Evolutionary conservation across 64 coral and sea anemone species (phyloP), one percentile per base, ranked within the genome.

Genomic region (Actinia equina): DNA sequence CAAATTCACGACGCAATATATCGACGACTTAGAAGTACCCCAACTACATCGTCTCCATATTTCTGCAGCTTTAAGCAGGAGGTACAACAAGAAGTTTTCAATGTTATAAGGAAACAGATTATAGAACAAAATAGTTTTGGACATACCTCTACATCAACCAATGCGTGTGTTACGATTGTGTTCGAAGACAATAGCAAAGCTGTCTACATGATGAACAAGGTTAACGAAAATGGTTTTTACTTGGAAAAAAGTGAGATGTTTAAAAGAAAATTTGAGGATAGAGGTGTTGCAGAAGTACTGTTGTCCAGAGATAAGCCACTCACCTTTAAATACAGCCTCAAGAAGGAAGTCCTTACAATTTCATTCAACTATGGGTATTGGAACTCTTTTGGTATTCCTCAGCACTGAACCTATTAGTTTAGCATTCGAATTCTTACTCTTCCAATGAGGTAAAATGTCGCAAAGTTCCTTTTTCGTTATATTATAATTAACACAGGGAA

Each of bases 11-110:
- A 79, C 0, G 27, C 76, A 44, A 44, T 79, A 17, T 43, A 2
- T 79, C 27, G 76, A 79, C 44, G 43, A 65, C 62, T 79, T 43
- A 79, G 76, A 19, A 43, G 76, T 79, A 43, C 76, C 17, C 76
- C 6, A 44, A 79, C 76, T 79, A 43, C 76, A 4, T 79, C 76
- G 0, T 79, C 76, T 41, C 37, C 76, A 43, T 79, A 79, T 79
- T 79, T 79, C 37, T 79, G 76, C 43, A 1, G 17, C 3, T 79
- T 79, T 44, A 43, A 41, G 43, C 76, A 79, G 30, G 76, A 79
- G 76, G 41, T 79, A 79, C 76, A 41, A 16, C 76, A 79, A 45
- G 76, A 79, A 45, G 76, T 79, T 17, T 79, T 43, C 76, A 79
- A 79, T 79, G 18, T 43, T 44, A 78, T 79, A 79, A 44, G 27